Base-by-base conservation (phyloP, 64 coral and sea anemone genomes). In the Catalaphyllia jardinei region DNA sequence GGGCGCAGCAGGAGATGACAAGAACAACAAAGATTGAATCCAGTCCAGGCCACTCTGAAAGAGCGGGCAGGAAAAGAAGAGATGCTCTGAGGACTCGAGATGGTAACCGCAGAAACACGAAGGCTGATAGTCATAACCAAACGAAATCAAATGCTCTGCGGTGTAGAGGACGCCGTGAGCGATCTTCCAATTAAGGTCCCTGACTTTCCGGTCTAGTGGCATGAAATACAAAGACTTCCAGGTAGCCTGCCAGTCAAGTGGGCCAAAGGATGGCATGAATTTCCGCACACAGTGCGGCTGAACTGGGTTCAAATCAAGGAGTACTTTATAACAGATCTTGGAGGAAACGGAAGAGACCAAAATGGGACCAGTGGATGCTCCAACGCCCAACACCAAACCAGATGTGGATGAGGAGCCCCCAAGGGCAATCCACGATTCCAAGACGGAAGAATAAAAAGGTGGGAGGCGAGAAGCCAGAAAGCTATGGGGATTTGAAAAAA, bases 101-200 rank as follows among this genome's bases (percentile, higher is more conserved):
- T 29, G 62, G 0, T 24, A 3, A 12, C 24, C 4, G 7, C 62
- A 79, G 29, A 79, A 79, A 29, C 51, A 59, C 2, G 0, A 0
- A 6, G 77, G 1, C 0, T 8, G 4, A 29, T 25, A 0, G 42
- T 16, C 22, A 27, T 38, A 60, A 28, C 77, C 77, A 29, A 59
- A 79, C 0, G 77, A 79, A 29, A 9, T 0, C 8, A 79, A 38
- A 0, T 22, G 42, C 0, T 63, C 71, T 1, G 42, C 75, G 9
- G 75, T 89, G 31, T 50, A 79, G 0, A 89, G 60, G 13, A 31
- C 28, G 54, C 86, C 71, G 10, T 62, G 71, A 25, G 82, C 28
- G 0, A 73, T 25, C 33, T 77, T 77, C 87, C 87, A 88, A 35
- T 20, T 33, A 0, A 89, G 35, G 62, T 89, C 87, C 18, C 28